Base-by-base conservation (phyloP, 2,113 vertebrate species). In the Centropus unirufus region DNA sequence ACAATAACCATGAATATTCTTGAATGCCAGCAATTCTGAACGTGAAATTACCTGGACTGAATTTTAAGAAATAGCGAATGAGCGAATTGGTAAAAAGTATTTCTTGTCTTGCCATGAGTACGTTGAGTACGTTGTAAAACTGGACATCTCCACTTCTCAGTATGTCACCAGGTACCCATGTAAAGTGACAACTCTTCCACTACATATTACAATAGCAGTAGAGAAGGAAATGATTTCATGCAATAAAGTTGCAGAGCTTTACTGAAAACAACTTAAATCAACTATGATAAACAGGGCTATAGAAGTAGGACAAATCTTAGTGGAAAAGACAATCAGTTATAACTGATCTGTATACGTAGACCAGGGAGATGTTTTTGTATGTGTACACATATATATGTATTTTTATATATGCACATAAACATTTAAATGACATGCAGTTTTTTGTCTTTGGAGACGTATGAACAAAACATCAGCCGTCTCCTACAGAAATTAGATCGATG, bases 341-440 rank as follows among this genome's bases (percentile, higher is more conserved):
- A 19, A 23, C 18, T 49, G 11, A 16, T 30, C 32, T 21, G 14
- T 22, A 40, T 5, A 49, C 10, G 6, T 30, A 4, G 27, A 46
- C 42, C 22, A 82, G 3, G 9, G 69, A 29, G 19, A 63, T 24
- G 22, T 5, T 12, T 74, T 8, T 47, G 4, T 70, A 22, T 78
- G 5, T 61, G 19, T 57, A 34, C 6, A 39, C 3, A 20, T 22
- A 14, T 27, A 1, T 12, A 1, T 4, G 8, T 47, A 2, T 49
- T 36, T 76, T 3, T 40, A 7, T 62, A 51, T 39, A 24, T 47
- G 4, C 11, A 16, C 6, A 12, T 8, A 14, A 12, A 69, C 8
- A 44, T 12, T 49, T 59, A 18, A 69, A 92, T 54, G 12, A 44
- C 12, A 27, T 52, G 8, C 10, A 72, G 16, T 6, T 36, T 52